These are phyloP conservation scores for Diplodus sargus DNA, from an alignment of 2,797 vertebrate species.

Conservation along the genomic window DNA sequence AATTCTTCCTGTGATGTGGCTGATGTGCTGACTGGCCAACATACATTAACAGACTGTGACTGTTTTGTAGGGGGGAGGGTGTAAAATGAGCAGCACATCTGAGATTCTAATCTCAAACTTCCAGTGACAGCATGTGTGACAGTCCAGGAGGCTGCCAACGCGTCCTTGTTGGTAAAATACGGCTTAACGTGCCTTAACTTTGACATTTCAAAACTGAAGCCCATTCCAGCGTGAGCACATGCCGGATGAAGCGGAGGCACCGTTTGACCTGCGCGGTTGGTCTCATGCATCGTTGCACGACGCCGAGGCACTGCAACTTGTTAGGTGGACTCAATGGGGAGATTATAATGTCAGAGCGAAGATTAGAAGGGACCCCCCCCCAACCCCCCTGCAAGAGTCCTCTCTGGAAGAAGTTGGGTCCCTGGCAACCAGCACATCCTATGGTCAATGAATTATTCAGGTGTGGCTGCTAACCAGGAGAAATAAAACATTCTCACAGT, in stretches of 20 bases:
- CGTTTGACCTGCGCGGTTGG: conserved; percentile 8
- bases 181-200: neutral
- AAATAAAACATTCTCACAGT: conserved; percentile 55
- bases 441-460: conserved; percentile 75
- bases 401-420: conserved; percentile 33
- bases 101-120: neutral
- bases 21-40: neutral
- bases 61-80: neutral
- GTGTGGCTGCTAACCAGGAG: conserved; percentile 51
- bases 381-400: neutral
- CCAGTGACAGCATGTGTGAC: neutral
- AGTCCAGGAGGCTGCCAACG: neutral
- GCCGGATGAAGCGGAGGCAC: conserved; percentile 22
- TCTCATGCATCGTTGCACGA: conserved; percentile 21
- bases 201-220: conserved; percentile 49
- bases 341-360: conserved; percentile 37
- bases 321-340: conserved; percentile 10
- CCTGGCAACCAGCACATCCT: conserved; percentile 45
- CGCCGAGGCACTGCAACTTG: conserved; percentile 12
- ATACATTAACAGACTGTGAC: neutral
- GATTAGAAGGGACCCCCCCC: conserved; percentile 10
- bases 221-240: conserved; percentile 35
- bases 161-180: conserved; percentile 2
- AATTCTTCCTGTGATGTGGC: neutral
- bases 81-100: neutral